A percentile compares a stretch with the other conserved stretches of the same genome.
Conservation (phyloP, 2,113 vertebrate genomes). For the Nothoprocta pentlandii region DNA sequence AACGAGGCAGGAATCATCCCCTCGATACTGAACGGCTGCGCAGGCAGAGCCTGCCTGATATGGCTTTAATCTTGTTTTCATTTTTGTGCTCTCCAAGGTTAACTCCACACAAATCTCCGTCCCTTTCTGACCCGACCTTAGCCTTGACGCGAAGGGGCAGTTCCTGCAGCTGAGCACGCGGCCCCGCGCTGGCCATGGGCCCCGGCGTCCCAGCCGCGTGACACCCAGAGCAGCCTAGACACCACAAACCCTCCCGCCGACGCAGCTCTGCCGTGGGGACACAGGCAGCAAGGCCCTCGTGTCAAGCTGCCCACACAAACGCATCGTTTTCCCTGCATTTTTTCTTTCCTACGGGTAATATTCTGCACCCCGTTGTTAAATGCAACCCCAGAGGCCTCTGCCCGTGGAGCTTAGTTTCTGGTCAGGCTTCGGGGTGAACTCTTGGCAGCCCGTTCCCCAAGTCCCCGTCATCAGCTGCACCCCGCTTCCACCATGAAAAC, state of each 20-base stretch:
- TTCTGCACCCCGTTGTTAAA: not conserved
- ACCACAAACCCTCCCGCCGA: not conserved
- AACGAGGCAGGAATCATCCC: not conserved
- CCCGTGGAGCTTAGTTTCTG: not conserved
- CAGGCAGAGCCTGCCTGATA: not conserved
- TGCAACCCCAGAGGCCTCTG: not conserved
- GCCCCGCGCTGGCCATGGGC: no score
- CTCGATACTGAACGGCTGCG: fast-evolving
- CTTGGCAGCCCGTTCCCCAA: not conserved
- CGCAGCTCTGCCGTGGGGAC: not conserved
- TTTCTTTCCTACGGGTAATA: not conserved
- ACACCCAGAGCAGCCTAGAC: not conserved
- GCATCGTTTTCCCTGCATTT: not conserved
- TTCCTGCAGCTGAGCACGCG: not conserved
- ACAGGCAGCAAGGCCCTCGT: not conserved
- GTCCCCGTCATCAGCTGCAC: not conserved
- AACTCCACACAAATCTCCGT: not conserved
- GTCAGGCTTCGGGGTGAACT: no score
- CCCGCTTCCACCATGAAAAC: not conserved
- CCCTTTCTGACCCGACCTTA: not conserved
- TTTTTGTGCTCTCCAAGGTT: slow-evolving; percentile 29
- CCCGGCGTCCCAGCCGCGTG: not conserved
- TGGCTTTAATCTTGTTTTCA: slow-evolving; percentile 29
- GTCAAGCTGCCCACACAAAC: not conserved
- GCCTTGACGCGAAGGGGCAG: not conserved